Evolutionary conservation across 2,888 invertebrate genomes (phyloP).

Genomic region (Sphaeridia pumilis): DNA sequence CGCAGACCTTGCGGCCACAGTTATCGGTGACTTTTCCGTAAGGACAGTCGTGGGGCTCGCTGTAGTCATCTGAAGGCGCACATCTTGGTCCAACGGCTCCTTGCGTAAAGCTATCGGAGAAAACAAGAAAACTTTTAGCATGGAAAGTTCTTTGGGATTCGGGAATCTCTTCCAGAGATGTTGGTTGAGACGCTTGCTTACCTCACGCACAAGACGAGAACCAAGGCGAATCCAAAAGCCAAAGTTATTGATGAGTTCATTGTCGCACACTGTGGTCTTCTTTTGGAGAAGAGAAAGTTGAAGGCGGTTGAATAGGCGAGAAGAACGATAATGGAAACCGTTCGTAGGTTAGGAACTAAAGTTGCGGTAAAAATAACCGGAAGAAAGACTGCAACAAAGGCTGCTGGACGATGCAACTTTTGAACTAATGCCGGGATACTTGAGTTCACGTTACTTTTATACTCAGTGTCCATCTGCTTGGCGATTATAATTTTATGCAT

Average conservation of each 20-base stretch:
- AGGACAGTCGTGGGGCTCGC: constrained; percentile 26
- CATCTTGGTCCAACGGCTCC: not conserved
- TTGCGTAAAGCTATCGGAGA: not conserved
- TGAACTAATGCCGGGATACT: constrained; percentile 2
- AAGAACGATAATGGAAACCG: not conserved
- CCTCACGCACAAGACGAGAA: constrained; percentile 2
- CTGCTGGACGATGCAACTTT: not conserved
- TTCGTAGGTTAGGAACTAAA: too few relatives aligned
- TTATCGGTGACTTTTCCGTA: constrained; percentile 35
- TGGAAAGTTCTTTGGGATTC: too few relatives aligned
- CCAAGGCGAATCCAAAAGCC: not conserved
- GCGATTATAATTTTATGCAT: constrained; percentile 18
- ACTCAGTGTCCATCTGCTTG: constrained; percentile 11
- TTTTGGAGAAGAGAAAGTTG: not conserved
- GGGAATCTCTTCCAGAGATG: too few relatives aligned
- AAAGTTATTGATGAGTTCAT: constrained; percentile 2
- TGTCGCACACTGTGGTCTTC: not conserved
- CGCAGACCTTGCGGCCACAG: constrained; percentile 37
- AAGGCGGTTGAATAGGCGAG: not conserved
- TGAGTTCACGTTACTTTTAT: constrained; percentile 6
- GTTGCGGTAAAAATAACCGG: not conserved
- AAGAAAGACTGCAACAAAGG: not conserved
- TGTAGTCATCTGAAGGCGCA: constrained; percentile 11
- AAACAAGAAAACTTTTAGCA: too few relatives aligned
- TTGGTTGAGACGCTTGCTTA: too few relatives aligned